A percentile compares a stretch with the other conserved stretches of the same genome.
Evolutionary conservation across 2,113 vertebrate genomes (phyloP).

Genomic region (Numenius arquata): DNA sequence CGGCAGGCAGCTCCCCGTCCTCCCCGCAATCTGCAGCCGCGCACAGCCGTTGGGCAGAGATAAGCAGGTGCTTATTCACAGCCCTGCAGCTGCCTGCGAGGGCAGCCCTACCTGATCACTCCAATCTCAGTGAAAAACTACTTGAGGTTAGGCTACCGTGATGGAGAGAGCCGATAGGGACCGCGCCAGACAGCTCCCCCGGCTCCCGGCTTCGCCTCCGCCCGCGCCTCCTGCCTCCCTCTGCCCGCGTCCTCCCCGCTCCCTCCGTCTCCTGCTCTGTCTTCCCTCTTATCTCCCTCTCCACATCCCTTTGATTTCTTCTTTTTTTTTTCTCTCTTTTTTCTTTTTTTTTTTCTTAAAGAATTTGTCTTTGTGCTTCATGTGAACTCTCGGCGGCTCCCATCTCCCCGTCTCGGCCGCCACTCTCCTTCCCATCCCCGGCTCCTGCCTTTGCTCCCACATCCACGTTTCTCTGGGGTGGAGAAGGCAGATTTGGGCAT

Average conservation of each 20-base stretch:
- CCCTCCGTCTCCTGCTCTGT: slow-evolving; percentile 16
- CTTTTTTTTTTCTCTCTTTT: neutral
- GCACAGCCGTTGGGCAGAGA: slow-evolving; percentile 81
- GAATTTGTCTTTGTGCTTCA: slow-evolving; percentile 41
- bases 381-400: neutral
- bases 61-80: slow-evolving; percentile 76
- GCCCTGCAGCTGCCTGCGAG: slow-evolving; percentile 57
- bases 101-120: slow-evolving; percentile 60
- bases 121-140: slow-evolving; percentile 83
- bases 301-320: slow-evolving; percentile 56
- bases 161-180: slow-evolving; percentile 62
- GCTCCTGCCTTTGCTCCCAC: neutral
- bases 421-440: neutral
- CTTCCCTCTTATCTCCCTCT: slow-evolving; percentile 66
- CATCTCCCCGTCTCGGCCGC: neutral
- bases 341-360: neutral
- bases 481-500: neutral
- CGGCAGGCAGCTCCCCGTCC: slow-evolving; percentile 74
- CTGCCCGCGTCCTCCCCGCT: slow-evolving; percentile 10
- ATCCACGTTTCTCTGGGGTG: neutral
- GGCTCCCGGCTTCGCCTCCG: neutral
- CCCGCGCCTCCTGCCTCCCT: slow-evolving; percentile 9
- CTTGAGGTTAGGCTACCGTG: slow-evolving; percentile 74
- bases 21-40: slow-evolving; percentile 68
- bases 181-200: neutral